Base-by-base conservation (phyloP, 2,113 vertebrate species). In the Mastomys natalensis region DNA sequence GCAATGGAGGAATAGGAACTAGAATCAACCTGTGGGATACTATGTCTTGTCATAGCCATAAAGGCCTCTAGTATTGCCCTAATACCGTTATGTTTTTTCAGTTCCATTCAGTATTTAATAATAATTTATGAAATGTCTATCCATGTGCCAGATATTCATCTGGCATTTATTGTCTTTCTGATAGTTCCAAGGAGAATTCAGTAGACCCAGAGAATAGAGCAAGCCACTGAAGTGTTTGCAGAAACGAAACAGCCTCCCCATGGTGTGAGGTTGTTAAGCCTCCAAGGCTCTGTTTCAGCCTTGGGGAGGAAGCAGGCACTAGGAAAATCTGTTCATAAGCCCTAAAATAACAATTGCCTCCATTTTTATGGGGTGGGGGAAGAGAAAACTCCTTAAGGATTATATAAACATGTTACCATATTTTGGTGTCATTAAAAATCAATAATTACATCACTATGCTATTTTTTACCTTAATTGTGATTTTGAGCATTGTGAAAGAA, bases 391-490 rank as follows among this genome's bases (percentile, higher is more conserved):
- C 10, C 34, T 87, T 95, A 43, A 95, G 72, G 64, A n/a, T 91
- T 94, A 94, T 84, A 73, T 62, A 93, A 93, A 87, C 89, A 97
- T 80, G 80, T 58, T 45, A 77, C 48, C 80, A 26, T 53, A 86
- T 81, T 96, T 88, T 68, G 16, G 72, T 84, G 96, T 77, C 70
- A 81, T 96, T 92, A 91, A 93, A 86, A 91, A 93, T 40, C 31
- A 90, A 68, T 37, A 86, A 93, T 81, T 26, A 34, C 24, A 60
- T 62, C 48, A 60, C 43, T 78, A 74, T 93, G 64, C 58, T 78
- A 60, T 60, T 95, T 51, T 96, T 98, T 98, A 99, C 99, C 98
- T 99, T 95, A 99, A 97, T 93, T 99, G 99, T 16, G 99, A 98
- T 87, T 97, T 98, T 74, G 96, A 98, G 98, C 99, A 99, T 89